Percentiles rank a stretch among this genome's conserved stretches.
Evolutionary conservation across 30 jellyfish, hydroid and myxozoan species (phyloP).

Genomic region (Pelagia noctiluca): DNA sequence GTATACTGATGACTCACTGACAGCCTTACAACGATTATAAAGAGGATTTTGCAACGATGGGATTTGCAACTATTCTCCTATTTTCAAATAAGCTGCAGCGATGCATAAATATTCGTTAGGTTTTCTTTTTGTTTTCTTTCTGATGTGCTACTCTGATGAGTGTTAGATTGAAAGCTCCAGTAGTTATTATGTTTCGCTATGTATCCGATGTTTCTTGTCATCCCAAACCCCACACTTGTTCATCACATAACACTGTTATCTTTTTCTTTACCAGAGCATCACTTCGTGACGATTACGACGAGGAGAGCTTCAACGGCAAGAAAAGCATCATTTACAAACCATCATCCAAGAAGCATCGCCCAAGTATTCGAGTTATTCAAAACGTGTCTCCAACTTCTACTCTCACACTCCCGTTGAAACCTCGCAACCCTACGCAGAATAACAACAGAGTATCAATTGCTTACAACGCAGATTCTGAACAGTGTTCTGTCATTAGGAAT

Average conservation of each 20-base stretch:
- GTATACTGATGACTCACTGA: no score
- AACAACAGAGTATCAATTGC: conserved; percentile 24
- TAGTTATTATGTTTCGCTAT: conserved; percentile 5
- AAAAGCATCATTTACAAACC: conserved; percentile 52
- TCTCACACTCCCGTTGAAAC: conserved; percentile 37
- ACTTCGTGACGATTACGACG: conserved; percentile 52
- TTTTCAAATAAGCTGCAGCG: no score
- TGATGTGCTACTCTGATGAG: no score
- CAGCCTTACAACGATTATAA: no score
- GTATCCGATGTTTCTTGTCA: not conserved
- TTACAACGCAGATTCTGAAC: conserved; percentile 13
- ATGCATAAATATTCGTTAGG: no score
- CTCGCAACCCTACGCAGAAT: conserved; percentile 52
- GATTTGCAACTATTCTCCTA: no score
- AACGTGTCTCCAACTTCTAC: conserved; percentile 33
- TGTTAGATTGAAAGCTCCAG: not conserved
- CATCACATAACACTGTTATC: not conserved
- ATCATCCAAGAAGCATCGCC: conserved; percentile 34
- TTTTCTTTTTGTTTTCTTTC: no score
- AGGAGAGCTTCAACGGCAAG: conserved; percentile 44
- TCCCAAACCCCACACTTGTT: not conserved
- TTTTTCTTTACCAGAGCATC: conserved; percentile 30
- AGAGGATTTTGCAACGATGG: no score
- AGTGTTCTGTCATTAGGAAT: not conserved
- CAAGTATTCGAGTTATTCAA: conserved; percentile 47